These are phyloP conservation scores for Manacus vitellinus DNA, from an alignment of 2,113 vertebrate genomes.

Conservation along the genomic window DNA sequence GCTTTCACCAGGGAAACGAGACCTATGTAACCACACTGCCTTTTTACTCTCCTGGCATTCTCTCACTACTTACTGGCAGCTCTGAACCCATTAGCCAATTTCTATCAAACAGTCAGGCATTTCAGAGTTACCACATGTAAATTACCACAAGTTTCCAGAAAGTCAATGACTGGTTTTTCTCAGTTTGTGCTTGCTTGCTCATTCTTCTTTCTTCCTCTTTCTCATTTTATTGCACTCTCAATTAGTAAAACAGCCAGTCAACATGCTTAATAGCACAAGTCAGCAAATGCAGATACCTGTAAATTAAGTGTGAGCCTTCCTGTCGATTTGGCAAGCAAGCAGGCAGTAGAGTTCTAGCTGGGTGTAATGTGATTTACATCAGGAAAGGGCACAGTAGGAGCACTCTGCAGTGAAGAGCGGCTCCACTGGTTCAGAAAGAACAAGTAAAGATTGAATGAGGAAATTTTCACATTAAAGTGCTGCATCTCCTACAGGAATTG, in stretches of 20 bases:
- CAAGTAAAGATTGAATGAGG: background rate
- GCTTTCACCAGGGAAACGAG: conserved; percentile 5
- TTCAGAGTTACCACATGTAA: background rate
- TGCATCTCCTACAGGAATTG: conserved; percentile 19
- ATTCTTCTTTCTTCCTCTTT: background rate
- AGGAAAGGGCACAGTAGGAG: conserved; percentile 22
- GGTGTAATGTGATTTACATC: conserved; percentile 22
- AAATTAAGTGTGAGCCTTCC: conserved; percentile 45
- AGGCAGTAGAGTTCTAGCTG: background rate
- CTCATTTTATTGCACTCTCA: background rate
- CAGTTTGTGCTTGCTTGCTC: background rate
- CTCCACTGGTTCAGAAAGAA: conserved; percentile 28
- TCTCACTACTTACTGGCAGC: background rate
- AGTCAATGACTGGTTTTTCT: background rate
- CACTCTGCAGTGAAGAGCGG: background rate
- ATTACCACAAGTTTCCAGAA: background rate
- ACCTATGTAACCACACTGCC: background rate
- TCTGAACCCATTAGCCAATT: background rate
- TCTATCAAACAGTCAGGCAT: background rate
- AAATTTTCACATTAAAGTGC: conserved; percentile 33
- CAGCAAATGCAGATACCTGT: conserved; percentile 36
- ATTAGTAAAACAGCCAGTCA: conserved; percentile 20
- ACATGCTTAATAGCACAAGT: background rate
- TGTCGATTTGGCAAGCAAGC: background rate
- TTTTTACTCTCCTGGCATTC: background rate